These are phyloP conservation scores for Hoplostethus mediterraneus DNA, from an alignment of 2,797 vertebrate species.

Conservation along the genomic window DNA sequence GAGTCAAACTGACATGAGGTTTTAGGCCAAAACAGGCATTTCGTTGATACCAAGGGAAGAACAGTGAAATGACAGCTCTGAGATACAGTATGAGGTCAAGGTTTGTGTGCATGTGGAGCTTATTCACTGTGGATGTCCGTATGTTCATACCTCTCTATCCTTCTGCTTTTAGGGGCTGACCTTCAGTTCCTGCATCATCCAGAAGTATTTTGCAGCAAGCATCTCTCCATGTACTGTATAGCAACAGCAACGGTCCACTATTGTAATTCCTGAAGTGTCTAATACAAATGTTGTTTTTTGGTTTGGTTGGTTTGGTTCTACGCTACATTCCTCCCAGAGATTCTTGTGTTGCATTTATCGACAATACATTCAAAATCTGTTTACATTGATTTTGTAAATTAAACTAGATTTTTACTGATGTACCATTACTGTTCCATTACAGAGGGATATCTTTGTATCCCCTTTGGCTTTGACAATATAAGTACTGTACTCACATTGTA, in stretches of 20 bases:
- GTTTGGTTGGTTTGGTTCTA: background rate
- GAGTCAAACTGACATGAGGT: background rate
- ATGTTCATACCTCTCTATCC: conserved; percentile 15
- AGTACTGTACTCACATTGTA: conserved; percentile 37
- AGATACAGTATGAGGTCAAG: background rate
- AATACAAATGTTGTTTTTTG: conserved; percentile 6
- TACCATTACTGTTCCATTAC: conserved; percentile 28
- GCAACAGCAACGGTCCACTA: conserved; percentile 5
- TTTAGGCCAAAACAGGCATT: background rate
- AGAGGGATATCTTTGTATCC: conserved; percentile 6
- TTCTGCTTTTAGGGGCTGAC: conserved; percentile 69
- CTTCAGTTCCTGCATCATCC: background rate
- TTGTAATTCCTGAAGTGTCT: conserved; percentile 27
- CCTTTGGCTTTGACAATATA: conserved; percentile 24
- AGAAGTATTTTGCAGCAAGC: conserved; percentile 22
- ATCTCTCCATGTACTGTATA: conserved; percentile 34
- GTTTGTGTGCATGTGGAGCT: background rate
- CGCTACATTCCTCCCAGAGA: conserved; percentile 16
- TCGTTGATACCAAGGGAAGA: background rate
- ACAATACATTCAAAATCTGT: conserved; percentile 41
- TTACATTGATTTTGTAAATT: conserved; percentile 43
- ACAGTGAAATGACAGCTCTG: background rate
- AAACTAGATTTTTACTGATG: conserved; percentile 40
- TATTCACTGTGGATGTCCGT: background rate
- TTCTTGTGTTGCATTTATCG: conserved; percentile 37